Evolutionary conservation across 2,797 vertebrate genomes (phyloP).

Genomic region (Poliocrania exsul): DNA sequence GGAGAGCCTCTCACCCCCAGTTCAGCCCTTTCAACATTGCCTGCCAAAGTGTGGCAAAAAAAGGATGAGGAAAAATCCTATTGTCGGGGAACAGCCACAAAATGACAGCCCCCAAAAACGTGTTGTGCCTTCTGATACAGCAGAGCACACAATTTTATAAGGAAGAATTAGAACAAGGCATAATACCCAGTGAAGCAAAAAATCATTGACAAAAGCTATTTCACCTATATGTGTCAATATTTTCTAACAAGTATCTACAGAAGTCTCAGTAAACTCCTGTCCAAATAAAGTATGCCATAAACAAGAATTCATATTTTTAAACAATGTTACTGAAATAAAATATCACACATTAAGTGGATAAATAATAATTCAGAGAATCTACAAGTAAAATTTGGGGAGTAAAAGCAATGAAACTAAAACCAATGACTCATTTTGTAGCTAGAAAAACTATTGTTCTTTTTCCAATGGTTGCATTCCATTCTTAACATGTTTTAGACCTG

Average conservation of each 20-base stretch:
- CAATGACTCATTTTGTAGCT: not conserved
- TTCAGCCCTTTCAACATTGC: not conserved
- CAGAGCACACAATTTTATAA: not conserved
- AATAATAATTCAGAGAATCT: conserved; percentile 1
- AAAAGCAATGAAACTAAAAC: not conserved
- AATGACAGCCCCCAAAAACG: not conserved
- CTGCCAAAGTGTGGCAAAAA: not conserved
- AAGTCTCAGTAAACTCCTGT: conserved; percentile 13
- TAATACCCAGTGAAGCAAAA: conserved; percentile 9
- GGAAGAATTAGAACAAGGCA: not conserved
- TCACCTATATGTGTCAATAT: conserved; percentile 16
- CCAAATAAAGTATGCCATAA: conserved; percentile 44
- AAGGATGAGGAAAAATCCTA: not conserved
- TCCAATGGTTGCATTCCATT: not conserved
- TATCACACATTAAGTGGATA: not conserved
- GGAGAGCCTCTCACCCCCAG: not conserved
- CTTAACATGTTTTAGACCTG: not conserved
- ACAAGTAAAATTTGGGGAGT: not conserved
- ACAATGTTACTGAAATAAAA: not conserved
- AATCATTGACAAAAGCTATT: conserved; percentile 38
- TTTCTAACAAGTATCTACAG: conserved; percentile 31
- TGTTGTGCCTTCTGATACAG: not conserved
- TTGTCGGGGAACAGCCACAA: not conserved
- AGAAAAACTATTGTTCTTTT: not conserved
- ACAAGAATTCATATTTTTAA: conserved; percentile 42